These are phyloP conservation scores for Pseudomyrmex sp. DNA, from an alignment of 1,140 invertebrate genomes.

Conservation along the genomic window DNA sequence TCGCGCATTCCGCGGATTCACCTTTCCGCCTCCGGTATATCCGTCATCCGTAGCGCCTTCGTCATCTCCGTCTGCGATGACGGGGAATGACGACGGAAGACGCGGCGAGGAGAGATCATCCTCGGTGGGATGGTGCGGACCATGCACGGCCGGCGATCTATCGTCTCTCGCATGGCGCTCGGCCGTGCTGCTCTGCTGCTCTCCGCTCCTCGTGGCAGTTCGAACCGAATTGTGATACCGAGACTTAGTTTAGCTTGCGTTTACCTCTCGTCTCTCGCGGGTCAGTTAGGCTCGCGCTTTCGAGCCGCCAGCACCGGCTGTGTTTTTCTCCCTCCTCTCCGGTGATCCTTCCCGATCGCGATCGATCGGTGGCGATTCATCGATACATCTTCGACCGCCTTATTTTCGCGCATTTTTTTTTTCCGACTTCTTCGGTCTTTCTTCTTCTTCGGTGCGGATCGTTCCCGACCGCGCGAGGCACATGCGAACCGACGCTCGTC, in stretches of 20 bases:
- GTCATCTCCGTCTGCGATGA: constrained; percentile 36
- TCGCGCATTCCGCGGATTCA: neutral
- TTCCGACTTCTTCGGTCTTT: neutral
- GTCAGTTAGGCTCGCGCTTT: constrained; percentile 83
- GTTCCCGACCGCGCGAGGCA: constrained; percentile 18
- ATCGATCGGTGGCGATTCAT: neutral
- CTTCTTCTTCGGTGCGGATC: neutral
- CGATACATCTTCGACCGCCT: neutral
- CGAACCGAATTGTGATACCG: constrained; percentile 81
- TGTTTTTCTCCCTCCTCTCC: constrained; percentile 37
- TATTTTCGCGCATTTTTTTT: constrained; percentile 1
- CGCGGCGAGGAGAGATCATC: constrained; percentile 54
- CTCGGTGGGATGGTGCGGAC: constrained; percentile 48
- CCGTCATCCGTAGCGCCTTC: constrained; percentile 10
- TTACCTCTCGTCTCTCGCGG: constrained; percentile 77
- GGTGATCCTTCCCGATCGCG: constrained; percentile 28
- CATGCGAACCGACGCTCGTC: constrained; percentile 33
- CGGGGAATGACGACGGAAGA: constrained; percentile 29
- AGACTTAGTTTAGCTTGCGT: constrained; percentile 79
- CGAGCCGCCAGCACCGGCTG: constrained; percentile 78
- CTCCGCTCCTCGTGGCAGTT: constrained; percentile 64
- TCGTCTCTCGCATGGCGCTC: constrained; percentile 42
- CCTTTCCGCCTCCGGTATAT: neutral
- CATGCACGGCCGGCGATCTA: constrained; percentile 1
- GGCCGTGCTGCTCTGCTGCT: constrained; percentile 47